Evolutionary conservation across 2,113 vertebrate genomes (phyloP).

Genomic region (Microcebus ravelobensis): DNA sequence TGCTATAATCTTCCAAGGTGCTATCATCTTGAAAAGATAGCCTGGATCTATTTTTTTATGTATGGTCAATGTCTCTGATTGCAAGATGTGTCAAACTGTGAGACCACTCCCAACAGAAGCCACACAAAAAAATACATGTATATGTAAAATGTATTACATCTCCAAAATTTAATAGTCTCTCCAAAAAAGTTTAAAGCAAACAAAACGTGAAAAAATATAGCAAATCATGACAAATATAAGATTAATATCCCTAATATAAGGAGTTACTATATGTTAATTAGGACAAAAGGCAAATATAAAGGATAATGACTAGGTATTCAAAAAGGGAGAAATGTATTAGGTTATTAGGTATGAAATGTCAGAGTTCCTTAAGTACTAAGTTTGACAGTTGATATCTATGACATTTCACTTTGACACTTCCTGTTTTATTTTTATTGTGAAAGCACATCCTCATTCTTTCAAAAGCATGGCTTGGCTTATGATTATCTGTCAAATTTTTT

Average conservation of each 20-base stretch:
- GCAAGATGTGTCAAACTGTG: background rate
- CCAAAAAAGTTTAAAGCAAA: background rate
- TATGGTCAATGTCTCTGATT: background rate
- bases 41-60: background rate
- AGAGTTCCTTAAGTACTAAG: too few relatives aligned
- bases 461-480: too few relatives aligned
- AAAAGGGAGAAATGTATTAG: conserved; percentile 14
- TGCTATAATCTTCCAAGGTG: background rate
- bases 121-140: background rate
- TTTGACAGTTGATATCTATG: too few relatives aligned
- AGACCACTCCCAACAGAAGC: background rate
- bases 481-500: too few relatives aligned
- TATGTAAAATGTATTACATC: too few relatives aligned
- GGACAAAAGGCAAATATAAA: background rate
- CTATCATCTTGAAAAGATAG: background rate
- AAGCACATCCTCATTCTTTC: too few relatives aligned
- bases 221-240: background rate
- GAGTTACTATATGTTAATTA: background rate
- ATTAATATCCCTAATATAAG: background rate
- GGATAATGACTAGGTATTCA: background rate
- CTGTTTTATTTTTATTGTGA: too few relatives aligned
- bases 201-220: background rate
- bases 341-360: too few relatives aligned
- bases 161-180: background rate
- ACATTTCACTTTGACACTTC: too few relatives aligned